Conservation (phyloP, 30 jellyfish, hydroid and myxozoan species). For the Rhopilema esculentum region DNA sequence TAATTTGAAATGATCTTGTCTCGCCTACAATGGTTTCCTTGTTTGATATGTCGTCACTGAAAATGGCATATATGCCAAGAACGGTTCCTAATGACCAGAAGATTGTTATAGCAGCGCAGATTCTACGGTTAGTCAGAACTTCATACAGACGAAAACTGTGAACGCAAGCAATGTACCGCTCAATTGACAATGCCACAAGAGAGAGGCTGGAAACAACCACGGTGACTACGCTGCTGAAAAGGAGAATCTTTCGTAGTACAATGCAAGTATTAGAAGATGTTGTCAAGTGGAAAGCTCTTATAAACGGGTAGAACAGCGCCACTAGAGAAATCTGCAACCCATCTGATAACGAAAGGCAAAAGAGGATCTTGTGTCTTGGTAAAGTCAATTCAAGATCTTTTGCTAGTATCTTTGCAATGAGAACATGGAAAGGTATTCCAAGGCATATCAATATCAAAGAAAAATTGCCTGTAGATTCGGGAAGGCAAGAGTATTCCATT, state of each 20-base stretch:
- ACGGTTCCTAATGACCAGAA: not conserved
- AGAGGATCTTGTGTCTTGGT: constrained; percentile 3
- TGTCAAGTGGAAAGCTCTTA: not conserved
- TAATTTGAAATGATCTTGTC: not conserved
- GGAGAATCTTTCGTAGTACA: not conserved
- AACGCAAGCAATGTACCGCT: not conserved
- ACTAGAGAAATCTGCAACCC: not conserved
- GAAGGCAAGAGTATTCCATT: not conserved
- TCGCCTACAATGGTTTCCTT: not conserved
- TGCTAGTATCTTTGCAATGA: not conserved
- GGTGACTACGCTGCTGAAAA: not conserved
- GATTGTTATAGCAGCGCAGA: not conserved
- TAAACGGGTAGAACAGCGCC: not conserved
- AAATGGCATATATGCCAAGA: not conserved
- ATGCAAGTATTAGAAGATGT: not conserved
- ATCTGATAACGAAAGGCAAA: constrained; percentile 2
- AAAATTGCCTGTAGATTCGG: not conserved
- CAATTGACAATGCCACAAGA: not conserved
- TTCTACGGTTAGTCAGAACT: not conserved
- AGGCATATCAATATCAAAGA: not conserved
- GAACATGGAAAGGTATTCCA: not conserved
- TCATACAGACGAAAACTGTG: not conserved
- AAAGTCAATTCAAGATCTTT: not conserved
- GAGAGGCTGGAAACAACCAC: not conserved
- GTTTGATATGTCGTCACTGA: not conserved